Percentiles rank a stretch among this genome's conserved stretches.
phyloP scores from a whole-genome alignment of 2,113 vertebrate genomes.

The Hipposideros armiger region DNA sequence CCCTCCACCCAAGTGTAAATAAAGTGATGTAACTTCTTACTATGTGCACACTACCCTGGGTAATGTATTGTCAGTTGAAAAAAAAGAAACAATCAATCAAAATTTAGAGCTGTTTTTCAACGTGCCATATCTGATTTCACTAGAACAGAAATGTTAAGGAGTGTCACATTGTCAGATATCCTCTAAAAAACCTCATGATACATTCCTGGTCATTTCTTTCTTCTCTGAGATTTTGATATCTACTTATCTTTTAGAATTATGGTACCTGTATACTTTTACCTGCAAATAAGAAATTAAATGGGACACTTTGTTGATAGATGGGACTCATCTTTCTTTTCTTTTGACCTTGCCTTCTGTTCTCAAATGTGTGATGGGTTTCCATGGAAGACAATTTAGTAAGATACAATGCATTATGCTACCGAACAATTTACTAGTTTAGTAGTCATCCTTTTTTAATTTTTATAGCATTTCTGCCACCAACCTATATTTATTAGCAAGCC shows the following conservation, averaged over 20 bases:
- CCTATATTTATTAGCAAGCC: not conserved
- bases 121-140: not conserved
- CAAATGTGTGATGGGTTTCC: not conserved
- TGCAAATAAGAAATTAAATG: not conserved
- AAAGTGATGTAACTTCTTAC: not conserved
- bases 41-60: rapidly evolving
- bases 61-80: not conserved
- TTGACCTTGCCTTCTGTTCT: not conserved
- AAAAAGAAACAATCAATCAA: not conserved
- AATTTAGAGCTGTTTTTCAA: not conserved
- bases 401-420: not conserved
- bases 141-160: not conserved
- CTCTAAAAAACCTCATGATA: not conserved
- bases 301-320: not conserved
- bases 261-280: not conserved
- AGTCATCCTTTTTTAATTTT: not conserved
- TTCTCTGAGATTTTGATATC: not conserved
- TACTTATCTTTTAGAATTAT: not conserved
- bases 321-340: not conserved
- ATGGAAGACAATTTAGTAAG: not conserved
- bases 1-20: not conserved
- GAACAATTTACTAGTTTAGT: not conserved
- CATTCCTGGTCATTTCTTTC: not conserved
- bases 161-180: not conserved
- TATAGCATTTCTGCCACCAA: not conserved